A percentile compares a stretch with the other conserved stretches of the same genome.
phyloP scores from a whole-genome alignment of 2,113 vertebrate species.

The Zeus faber region DNA sequence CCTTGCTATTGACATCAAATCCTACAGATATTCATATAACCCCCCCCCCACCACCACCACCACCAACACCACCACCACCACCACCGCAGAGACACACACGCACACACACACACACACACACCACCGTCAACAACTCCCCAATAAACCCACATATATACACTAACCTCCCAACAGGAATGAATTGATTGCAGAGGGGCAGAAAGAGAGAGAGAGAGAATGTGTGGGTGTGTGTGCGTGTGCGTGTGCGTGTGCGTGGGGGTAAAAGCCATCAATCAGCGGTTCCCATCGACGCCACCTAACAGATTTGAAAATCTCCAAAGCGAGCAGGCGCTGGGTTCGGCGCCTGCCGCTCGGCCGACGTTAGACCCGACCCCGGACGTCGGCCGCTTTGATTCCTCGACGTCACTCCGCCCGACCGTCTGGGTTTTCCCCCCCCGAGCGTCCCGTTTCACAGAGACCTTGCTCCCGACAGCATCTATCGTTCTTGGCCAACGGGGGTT shows the following conservation, averaged over 20 bases:
- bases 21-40: constrained; percentile 64
- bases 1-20: constrained; percentile 61
- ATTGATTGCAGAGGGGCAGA: constrained; percentile 32
- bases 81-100: constrained; percentile 10
- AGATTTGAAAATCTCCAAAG: no score
- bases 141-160: constrained; percentile 37
- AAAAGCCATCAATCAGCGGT: constrained; percentile 48
- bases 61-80: constrained; percentile 7
- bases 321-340: no score
- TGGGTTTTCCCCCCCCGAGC: no score
- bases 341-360: no score
- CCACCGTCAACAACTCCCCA: no score
- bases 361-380: no score
- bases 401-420: no score
- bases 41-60: constrained; percentile 23
- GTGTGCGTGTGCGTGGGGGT: neutral
- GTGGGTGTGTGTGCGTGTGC: neutral
- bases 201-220: constrained; percentile 9
- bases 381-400: no score
- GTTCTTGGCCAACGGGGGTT: no score
- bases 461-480: no score
- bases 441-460: no score
- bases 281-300: neutral
- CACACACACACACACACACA: constrained; percentile 33
- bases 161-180: constrained; percentile 31